Base-by-base conservation (phyloP, 2,797 vertebrate species). In the Falco concolor region DNA sequence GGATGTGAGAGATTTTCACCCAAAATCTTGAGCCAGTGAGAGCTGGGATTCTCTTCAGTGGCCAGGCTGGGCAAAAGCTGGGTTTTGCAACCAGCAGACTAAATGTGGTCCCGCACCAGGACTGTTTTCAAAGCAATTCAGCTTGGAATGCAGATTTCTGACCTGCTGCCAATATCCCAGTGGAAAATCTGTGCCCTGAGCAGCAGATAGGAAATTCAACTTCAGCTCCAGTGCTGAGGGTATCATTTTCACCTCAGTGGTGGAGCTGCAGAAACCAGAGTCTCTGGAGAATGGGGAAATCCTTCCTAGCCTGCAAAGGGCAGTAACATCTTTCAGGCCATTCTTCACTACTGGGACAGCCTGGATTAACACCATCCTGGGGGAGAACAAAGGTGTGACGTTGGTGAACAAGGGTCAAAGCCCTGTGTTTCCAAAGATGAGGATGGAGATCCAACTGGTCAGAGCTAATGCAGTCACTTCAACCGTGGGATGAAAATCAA, bases 121-220 rank as follows among this genome's bases (percentile, higher is more conserved):
- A 80, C 69, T 90, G 68, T 91, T 96, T 97, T 95, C 95, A 93
- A 93, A 95, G 93, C 73, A 93, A 79, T 93, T 96, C 68, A 61
- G 59, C 82, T 90, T 85, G 93, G 89, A 96, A 96, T 92, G 91
- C 69, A 95, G 80, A 91, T 95, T 95, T 97, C 91, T 96, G 89
- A 95, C 80, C 70, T 87, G 47, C 90, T 95, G 96, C 94, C 95
- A 97, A 74, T 76, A 96, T 87, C 77, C 52, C 87, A 81, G 86
- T 92, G 92, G 97, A 97, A 97, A 96, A 87, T 93, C 90, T 91
- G 80, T 95, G 96, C 93, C 96, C 91, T 89, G 59, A 87, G 74
- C 84, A 87, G 61, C 49, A 95, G 91, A 96, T 95, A 92, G 90
- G 93, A 96, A 96, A 96, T 95, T 94, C 91, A 96, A 89, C 87